Conservation (phyloP, 2,113 vertebrate genomes). For the Cricetomys ansorgei region DNA sequence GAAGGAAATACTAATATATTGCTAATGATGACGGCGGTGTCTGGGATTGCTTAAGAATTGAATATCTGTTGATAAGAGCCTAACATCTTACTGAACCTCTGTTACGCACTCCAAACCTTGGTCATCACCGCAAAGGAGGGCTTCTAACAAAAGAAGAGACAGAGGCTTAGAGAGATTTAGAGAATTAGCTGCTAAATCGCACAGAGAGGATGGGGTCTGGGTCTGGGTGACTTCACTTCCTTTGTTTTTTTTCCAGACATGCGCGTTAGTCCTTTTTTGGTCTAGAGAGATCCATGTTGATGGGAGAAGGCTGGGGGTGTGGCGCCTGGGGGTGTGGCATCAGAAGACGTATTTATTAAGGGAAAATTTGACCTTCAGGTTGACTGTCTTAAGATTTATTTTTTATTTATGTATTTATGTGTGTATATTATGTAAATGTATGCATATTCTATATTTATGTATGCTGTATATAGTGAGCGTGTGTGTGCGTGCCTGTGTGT, state of each 20-base stretch:
- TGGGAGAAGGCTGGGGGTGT: neutral
- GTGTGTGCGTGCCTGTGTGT: accelerated
- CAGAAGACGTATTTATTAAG: slow-evolving; percentile 26
- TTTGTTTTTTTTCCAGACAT: neutral
- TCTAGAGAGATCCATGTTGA: neutral
- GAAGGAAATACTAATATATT: neutral
- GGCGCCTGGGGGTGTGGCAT: too few species aligned
- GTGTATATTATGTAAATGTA: neutral
- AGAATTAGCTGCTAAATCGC: slow-evolving; percentile 13
- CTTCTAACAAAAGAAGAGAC: slow-evolving; percentile 38
- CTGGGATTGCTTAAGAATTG: neutral
- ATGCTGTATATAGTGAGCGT: neutral
- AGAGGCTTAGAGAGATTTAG: slow-evolving; percentile 28
- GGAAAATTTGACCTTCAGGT: neutral
- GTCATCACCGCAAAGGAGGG: neutral
- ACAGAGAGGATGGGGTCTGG: neutral
- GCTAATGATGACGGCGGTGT: neutral
- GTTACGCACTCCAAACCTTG: neutral
- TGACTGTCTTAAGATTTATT: neutral
- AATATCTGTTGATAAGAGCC: neutral
- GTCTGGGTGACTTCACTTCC: neutral
- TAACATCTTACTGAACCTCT: neutral
- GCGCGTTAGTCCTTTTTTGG: neutral
- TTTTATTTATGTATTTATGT: neutral
- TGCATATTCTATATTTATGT: neutral